Evolutionary conservation across 1,140 invertebrate species (phyloP).

Genomic region (Thrips palmi): DNA sequence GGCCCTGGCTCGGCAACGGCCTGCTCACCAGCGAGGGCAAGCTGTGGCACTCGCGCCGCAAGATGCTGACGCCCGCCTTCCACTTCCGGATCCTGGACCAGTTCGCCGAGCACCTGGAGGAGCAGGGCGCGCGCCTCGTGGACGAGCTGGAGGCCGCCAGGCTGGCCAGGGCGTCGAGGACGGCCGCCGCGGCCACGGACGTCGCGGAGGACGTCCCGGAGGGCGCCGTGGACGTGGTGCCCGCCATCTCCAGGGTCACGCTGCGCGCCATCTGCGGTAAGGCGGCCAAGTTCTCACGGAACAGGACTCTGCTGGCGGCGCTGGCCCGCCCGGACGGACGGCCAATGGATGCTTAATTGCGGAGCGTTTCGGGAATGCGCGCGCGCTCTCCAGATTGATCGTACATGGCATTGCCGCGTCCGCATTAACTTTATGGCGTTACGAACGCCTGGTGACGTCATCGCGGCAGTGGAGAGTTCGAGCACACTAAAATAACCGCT

Average conservation of each 20-base stretch:
- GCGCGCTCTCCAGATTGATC: too few relatives aligned
- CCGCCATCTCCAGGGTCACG: conserved; percentile 54
- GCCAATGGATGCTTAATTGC: too few relatives aligned
- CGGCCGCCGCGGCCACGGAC: too few relatives aligned
- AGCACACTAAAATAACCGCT: too few relatives aligned
- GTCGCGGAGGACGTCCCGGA: conserved; percentile 33
- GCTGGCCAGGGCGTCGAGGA: conserved; percentile 28
- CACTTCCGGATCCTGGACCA: conserved; percentile 77
- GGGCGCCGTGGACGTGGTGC: conserved; percentile 46
- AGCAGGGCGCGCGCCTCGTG: conserved; percentile 47
- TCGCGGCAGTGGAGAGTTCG: too few relatives aligned
- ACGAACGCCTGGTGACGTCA: too few relatives aligned
- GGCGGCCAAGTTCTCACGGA: too few relatives aligned
- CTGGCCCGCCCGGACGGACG: too few relatives aligned
- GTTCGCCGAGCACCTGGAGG: conserved; percentile 65
- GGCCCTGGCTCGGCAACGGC: conserved; percentile 38
- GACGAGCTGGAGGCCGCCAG: conserved; percentile 37
- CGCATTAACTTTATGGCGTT: too few relatives aligned
- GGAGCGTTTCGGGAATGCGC: too few relatives aligned
- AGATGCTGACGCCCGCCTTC: conserved; percentile 74
- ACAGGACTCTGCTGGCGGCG: too few relatives aligned
- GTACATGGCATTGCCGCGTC: too few relatives aligned
- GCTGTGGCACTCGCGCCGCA: conserved; percentile 48
- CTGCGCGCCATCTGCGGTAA: conserved; percentile 75
- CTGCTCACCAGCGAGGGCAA: conserved; percentile 30